phyloP scores from a whole-genome alignment of 2,797 vertebrate genomes.

The Rhinogobio ventralis region DNA sequence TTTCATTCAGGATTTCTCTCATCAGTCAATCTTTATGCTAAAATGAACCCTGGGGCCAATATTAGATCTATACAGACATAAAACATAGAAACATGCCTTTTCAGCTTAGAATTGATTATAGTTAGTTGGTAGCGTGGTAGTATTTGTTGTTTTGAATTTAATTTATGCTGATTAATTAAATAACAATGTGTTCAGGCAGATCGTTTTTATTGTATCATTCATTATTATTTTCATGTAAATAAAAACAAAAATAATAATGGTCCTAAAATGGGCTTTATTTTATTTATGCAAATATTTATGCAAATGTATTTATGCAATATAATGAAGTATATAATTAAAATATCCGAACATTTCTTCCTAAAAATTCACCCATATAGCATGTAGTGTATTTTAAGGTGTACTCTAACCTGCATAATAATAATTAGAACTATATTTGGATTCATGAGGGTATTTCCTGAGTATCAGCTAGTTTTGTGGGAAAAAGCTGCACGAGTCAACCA shows the following conservation, averaged over 20 bases:
- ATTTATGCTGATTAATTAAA: neutral
- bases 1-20: conserved; percentile 11
- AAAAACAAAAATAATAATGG: neutral
- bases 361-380: neutral
- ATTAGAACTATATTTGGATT: neutral
- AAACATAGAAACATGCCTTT: neutral
- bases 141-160: neutral
- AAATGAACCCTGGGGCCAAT: neutral
- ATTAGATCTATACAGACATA: conserved; percentile 4
- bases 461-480: neutral
- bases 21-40: conserved; percentile 18
- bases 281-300: neutral
- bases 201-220: neutral
- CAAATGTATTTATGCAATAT: too few species aligned
- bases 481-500: conserved; percentile 9
- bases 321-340: neutral
- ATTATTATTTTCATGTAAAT: neutral
- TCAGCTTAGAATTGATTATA: neutral
- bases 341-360: neutral
- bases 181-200: neutral
- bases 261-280: neutral
- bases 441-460: neutral
- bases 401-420: neutral
- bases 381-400: neutral
- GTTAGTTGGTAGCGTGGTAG: neutral